phyloP scores from a whole-genome alignment of 2,113 vertebrate genomes.

The Protomyctophum bolini region DNA sequence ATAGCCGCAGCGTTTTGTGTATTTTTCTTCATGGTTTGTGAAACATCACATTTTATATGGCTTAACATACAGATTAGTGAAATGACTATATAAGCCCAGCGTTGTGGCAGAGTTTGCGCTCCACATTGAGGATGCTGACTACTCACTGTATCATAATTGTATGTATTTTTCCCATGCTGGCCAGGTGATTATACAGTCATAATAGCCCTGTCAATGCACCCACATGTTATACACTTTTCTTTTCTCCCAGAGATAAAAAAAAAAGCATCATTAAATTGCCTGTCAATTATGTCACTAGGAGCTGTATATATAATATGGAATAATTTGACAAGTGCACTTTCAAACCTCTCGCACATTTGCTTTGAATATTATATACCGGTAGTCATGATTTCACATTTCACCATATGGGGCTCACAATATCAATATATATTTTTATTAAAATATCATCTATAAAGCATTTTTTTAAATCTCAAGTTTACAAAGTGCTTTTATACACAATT shows the following conservation, averaged over 20 bases:
- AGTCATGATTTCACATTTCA: too few relatives aligned
- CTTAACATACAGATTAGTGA: too few relatives aligned
- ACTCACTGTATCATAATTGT: conserved; percentile 40
- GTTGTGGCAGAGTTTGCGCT: background rate
- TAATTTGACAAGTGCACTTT: background rate
- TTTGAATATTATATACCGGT: conserved; percentile 37
- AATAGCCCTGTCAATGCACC: conserved; percentile 36
- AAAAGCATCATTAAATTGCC: conserved; percentile 37
- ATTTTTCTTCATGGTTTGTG: too few relatives aligned
- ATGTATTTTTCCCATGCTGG: conserved; percentile 37
- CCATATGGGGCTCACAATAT: too few relatives aligned
- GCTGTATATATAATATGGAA: conserved; percentile 27
- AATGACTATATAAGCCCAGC: too few relatives aligned
- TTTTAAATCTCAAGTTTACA: too few relatives aligned
- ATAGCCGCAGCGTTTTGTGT: too few relatives aligned
- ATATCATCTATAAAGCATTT: too few relatives aligned
- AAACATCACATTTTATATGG: too few relatives aligned
- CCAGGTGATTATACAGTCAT: conserved; percentile 37
- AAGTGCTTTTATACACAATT: too few relatives aligned
- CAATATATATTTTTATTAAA: too few relatives aligned
- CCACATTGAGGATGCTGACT: conserved; percentile 10
- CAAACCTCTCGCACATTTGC: conserved; percentile 18
- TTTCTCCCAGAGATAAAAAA: conserved; percentile 6
- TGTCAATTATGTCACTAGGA: conserved; percentile 31
- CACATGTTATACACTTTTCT: too few relatives aligned